Conservation (phyloP, 1,140 invertebrate species). For the Conopomorpha cramerella region DNA sequence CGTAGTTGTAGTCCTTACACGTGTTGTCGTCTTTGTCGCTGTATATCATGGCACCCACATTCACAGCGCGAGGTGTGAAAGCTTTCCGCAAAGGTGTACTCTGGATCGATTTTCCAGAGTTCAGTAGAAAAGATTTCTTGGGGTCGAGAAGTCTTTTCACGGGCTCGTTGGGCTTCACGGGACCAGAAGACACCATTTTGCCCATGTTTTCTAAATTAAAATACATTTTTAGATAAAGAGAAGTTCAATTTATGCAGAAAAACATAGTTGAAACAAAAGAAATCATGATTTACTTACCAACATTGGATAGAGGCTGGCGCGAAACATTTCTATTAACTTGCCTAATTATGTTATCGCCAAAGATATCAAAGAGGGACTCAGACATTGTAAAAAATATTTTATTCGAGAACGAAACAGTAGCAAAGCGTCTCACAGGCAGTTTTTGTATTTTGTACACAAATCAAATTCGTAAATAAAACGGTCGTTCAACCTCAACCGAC, state of each 20-base stretch:
- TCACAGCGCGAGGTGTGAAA: slow-evolving; percentile 26
- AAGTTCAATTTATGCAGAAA: no score
- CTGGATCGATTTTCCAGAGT: slow-evolving; percentile 34
- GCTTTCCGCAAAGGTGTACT: slow-evolving; percentile 26
- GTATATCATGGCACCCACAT: slow-evolving; percentile 33
- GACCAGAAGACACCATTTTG: slow-evolving; percentile 26
- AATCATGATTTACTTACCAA: slow-evolving; percentile 22
- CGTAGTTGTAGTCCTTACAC: slow-evolving; percentile 11
- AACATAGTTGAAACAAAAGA: slow-evolving; percentile 1
- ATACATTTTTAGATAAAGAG: no score
- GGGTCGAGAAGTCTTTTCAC: slow-evolving; percentile 23
- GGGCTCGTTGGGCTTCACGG: slow-evolving; percentile 30
- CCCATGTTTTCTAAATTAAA: slow-evolving; percentile 52
- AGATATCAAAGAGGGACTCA: slow-evolving; percentile 48
- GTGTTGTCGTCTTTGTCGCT: slow-evolving; percentile 16
- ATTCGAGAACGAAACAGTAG: no score
- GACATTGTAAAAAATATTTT: slow-evolving; percentile 24
- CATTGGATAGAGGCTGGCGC: slow-evolving; percentile 33
- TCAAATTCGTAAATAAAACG: no score
- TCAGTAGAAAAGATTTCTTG: slow-evolving; percentile 42
- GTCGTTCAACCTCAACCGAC: no score
- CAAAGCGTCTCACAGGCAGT: no score
- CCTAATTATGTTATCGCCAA: slow-evolving; percentile 31
- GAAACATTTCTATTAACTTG: slow-evolving; percentile 28
- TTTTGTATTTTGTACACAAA: no score